phyloP scores from a whole-genome alignment of 2,113 vertebrate species.

The Pterocles orientalis region DNA sequence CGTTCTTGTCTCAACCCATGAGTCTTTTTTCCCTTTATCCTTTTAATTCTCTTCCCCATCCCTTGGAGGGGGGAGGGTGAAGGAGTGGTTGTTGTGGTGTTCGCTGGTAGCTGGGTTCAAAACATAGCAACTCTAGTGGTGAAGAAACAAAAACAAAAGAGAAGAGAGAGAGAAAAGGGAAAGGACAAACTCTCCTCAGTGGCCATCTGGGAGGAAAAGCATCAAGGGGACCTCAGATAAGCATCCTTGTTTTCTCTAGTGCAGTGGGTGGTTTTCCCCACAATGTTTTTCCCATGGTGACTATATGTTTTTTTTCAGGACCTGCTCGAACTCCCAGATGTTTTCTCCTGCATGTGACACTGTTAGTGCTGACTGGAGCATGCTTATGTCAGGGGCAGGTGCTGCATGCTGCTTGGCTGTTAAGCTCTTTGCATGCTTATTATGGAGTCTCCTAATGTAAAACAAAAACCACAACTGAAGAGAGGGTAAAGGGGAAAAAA shows the following conservation, averaged over 20 bases:
- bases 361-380: background rate
- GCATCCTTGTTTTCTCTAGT: background rate
- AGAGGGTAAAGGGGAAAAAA: background rate
- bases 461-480: background rate
- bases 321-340: background rate
- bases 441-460: background rate
- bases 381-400: background rate
- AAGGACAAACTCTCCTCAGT: background rate
- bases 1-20: no score
- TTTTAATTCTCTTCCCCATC: no score
- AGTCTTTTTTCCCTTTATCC: no score
- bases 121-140: background rate
- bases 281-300: background rate
- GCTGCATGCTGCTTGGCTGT: fast-evolving
- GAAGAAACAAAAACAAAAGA: background rate
- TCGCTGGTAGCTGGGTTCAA: no score
- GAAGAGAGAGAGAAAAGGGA: background rate
- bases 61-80: no score
- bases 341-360: background rate
- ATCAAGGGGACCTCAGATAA: background rate
- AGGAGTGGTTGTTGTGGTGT: no score
- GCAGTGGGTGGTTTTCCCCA: background rate
- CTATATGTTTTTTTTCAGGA: background rate
- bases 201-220: background rate
- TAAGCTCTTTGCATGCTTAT: background rate